These are phyloP conservation scores for Ramazzottius varieornatus DNA, from an alignment of 2,888 invertebrate genomes.

Conservation along the genomic window DNA sequence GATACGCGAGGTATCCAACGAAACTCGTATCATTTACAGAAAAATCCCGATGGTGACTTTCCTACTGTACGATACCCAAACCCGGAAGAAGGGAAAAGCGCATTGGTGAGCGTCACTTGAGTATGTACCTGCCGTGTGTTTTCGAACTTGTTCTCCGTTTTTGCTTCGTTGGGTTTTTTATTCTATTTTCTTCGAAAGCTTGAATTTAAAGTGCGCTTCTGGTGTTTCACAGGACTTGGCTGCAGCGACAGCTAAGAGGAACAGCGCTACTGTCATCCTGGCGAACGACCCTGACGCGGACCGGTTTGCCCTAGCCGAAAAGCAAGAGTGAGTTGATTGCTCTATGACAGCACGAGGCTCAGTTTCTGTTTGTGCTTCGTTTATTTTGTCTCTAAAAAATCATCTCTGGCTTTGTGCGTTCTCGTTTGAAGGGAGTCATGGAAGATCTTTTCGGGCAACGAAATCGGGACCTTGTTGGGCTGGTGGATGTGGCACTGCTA, in stretches of 20 bases:
- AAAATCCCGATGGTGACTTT: slow-evolving; percentile 78
- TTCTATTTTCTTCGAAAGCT: background rate
- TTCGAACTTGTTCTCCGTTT: background rate
- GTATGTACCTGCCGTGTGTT: background rate
- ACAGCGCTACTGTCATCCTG: slow-evolving; percentile 44
- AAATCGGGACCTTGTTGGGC: slow-evolving; percentile 67
- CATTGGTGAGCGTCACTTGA: slow-evolving; percentile 27
- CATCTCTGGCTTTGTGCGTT: background rate
- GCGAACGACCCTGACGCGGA: slow-evolving; percentile 98
- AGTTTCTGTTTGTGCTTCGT: background rate
- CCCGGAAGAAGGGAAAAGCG: slow-evolving; percentile 74
- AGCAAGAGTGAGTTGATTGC: slow-evolving; percentile 32
- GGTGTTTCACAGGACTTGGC: slow-evolving; percentile 32
- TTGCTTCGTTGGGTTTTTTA: background rate
- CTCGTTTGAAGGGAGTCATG: slow-evolving; percentile 27
- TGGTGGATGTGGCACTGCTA: slow-evolving; percentile 60
- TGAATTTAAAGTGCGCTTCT: slow-evolving; percentile 3
- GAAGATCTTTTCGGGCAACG: slow-evolving; percentile 80
- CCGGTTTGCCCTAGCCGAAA: slow-evolving; percentile 71
- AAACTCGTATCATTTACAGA: slow-evolving; percentile 35
- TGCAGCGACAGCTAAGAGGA: slow-evolving; percentile 43
- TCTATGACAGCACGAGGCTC: background rate
- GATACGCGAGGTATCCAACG: too few species aligned
- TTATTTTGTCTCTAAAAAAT: background rate
- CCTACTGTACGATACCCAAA: slow-evolving; percentile 90